A percentile compares a stretch with the other conserved stretches of the same genome.
Evolutionary conservation across 2,113 vertebrate genomes (phyloP).

Genomic region (Lampris megalopsis): DNA sequence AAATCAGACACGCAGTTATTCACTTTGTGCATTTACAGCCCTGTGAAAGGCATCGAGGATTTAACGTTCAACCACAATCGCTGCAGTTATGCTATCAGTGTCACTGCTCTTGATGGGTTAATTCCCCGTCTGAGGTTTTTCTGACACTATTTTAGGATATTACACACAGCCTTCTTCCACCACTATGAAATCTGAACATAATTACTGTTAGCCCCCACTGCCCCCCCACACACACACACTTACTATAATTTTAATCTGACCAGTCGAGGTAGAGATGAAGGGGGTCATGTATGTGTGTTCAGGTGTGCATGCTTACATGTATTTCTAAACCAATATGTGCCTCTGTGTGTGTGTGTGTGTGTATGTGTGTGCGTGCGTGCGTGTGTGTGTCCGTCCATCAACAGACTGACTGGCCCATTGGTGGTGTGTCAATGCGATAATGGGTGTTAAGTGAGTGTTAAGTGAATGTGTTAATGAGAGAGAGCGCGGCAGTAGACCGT

Average conservation of each 20-base stretch:
- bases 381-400: constrained; percentile 5
- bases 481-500: constrained; percentile 23
- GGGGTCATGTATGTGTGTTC: too few species aligned
- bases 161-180: not conserved
- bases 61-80: constrained; percentile 47
- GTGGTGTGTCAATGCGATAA: constrained; percentile 39
- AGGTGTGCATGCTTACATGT: too few species aligned
- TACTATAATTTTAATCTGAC: too few species aligned
- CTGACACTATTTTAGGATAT: constrained; percentile 31
- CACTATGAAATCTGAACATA: constrained; percentile 1
- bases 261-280: too few species aligned
- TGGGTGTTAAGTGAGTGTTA: constrained; percentile 38
- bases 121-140: constrained; percentile 38
- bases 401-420: not conserved
- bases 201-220: constrained; percentile 14
- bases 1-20: not conserved
- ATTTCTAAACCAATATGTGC: not conserved
- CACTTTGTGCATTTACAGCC: constrained; percentile 27
- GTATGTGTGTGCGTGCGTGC: not conserved
- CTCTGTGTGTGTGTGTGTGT: not conserved
- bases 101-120: constrained; percentile 23
- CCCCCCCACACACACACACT: not conserved
- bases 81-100: constrained; percentile 48
- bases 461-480: constrained; percentile 39
- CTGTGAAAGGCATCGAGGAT: constrained; percentile 35